Base-by-base conservation (phyloP, 2,888 invertebrate genomes). In the Cryptosula pallasiana region DNA sequence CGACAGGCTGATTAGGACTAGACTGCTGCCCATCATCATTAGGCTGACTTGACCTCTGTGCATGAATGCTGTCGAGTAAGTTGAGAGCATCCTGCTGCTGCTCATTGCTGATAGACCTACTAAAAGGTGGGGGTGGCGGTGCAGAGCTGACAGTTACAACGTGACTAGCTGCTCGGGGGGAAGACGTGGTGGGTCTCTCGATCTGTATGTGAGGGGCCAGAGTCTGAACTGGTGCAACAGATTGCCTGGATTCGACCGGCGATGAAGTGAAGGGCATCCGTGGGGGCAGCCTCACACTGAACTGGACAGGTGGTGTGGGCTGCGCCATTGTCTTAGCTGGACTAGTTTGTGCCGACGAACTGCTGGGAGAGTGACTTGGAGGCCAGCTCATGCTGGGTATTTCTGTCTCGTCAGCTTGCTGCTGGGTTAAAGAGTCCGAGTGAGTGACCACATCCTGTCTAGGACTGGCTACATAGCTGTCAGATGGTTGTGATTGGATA, bases 51-150 rank as follows among this genome's bases (percentile, higher is more conserved):
- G 63, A 32, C 9, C 29, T 63, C 32, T 32, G 16, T 25, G 63
- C 63, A n/a, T 63, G 63, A 13, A 63, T 63, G 32, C 63, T 63
- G 63, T 63, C 63, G 13, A 63, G 63, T 32, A 63, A n/a, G 27
- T 63, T n/a, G 13, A 63, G 27, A 25, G 63, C 63, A 63, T 27
- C 27, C 9, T 32, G 27, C n/a, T 63, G 63, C 32, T 63, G 32
- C 27, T 63, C 34, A 13, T 27, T 29, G 32, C 63, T 63, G 29
- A 63, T 25, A 13, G 29, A 13, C 32, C 63, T 63, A 32, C 13
- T 34, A 13, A 32, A 27, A 9, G 63, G 63, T 29, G 63, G 63
- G 5, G 63, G 63, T 32, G 63, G 63, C 2, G 63, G 63, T 5
- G 57, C 57, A n/a, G 57, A 13, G n/a, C 57, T 16, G 5, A 57